Evolutionary conservation across 2,797 vertebrate genomes (phyloP), one percentile per base, ranked within the genome.

Genomic region (Gastrophryne carolinensis): DNA sequence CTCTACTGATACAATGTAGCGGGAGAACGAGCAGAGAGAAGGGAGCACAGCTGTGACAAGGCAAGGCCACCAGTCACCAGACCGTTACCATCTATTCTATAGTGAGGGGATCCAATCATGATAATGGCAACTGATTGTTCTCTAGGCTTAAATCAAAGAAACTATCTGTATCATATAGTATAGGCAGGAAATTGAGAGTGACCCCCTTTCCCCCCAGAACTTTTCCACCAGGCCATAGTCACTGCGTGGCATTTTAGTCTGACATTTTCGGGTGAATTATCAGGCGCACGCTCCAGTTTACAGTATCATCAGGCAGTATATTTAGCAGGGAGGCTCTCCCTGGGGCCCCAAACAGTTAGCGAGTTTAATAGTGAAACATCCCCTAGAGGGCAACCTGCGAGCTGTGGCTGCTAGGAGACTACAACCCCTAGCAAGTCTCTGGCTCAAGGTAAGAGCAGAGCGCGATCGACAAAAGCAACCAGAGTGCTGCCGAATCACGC

Each of bases 11-110:
- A 68, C 65, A 32, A 75, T 56, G 56, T 54, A 69, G 61, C 73
- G 69, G 63, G 73, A 64, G 73, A 75, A 60, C 41, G 64, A 62
- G 68, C 44, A 17, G 30, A 75, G 68, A 60, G 56, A 35, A 75
- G 73, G 73, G 53, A 62, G 53, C 15, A 1, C 39, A 4, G 44
- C 23, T 39, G 57, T 72, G 62, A 75, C 73, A 75, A 75, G 73
- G 65, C 61, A 63, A 75, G 68, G 65, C 66, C 66, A 53, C 23
- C 64, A 61, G 64, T 61, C 56, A 60, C 73, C 30, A 61, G 54
- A 41, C 65, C 57, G 64, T 69, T 61, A 75, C 73, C 67, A 75
- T n/a, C n/a, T n/a, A n/a, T n/a, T n/a, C n/a, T n/a, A n/a, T n/a
- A n/a, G n/a, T n/a, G n/a, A n/a, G n/a, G n/a, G n/a, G n/a, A 68